Evolutionary conservation across 2,113 vertebrate genomes (phyloP), one percentile per base, ranked within the genome.

Genomic region (Motacilla alba): DNA sequence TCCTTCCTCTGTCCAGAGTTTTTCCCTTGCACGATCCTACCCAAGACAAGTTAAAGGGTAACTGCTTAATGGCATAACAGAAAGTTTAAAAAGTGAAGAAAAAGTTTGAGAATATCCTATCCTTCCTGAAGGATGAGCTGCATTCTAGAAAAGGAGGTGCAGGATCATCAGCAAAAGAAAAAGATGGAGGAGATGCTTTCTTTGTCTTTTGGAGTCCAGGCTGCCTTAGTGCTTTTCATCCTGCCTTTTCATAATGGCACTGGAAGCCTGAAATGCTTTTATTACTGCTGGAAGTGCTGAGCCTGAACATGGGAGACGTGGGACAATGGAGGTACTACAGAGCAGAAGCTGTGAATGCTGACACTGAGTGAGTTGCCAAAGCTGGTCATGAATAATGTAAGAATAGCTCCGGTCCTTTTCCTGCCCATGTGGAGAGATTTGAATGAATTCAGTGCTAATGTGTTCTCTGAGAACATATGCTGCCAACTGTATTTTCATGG

Each of bases 331-430:
- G 77, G 55, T 52, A 72, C 73, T 43, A 43, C 22, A 21, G 86
- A 94, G 64, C 43, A 92, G 87, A 90, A 93, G 64, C 91, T 87
- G 87, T 87, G 83, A 92, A 77, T 75, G 60, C 91, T 96, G 87
- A 92, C 89, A 94, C 87, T 18, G 14, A 92, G 64, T 3, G 12
- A 77, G 73, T 17, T 95, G 93, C 83, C 89, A 92, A 91, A 92
- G 66, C 35, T 81, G 64, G 31, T 67, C 39, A 94, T 94, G 96
- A 96, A 93, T 94, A 95, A 91, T 91, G 69, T 81, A 95, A 93
- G 68, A 92, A 81, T 64, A 89, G 73, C 69, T 92, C 77, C 64
- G 52, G 52, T 47, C 64, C 59, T 94, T 89, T 95, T 93, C 73
- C 69, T 92, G 86, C 73, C 87, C 56, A 13, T 35, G 13, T 37